Percentiles rank a stretch among this genome's conserved stretches.
Evolutionary conservation across 2,797 vertebrate genomes (phyloP).

Genomic region (Melanogrammus aeglefinus): DNA sequence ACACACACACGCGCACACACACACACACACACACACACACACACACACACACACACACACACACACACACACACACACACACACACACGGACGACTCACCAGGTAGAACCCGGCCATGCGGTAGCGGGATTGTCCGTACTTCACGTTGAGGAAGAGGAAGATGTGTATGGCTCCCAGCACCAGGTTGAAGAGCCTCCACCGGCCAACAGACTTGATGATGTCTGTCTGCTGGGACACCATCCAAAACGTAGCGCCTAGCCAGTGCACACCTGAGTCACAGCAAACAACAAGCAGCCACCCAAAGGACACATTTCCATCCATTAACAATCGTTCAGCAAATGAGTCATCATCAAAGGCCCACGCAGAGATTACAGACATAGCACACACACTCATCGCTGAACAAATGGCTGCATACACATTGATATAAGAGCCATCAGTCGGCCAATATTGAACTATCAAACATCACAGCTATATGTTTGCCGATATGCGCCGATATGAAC

Average conservation of each 20-base stretch:
- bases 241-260: constrained; percentile 87
- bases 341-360: neutral
- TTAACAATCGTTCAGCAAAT: no score
- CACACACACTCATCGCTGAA: neutral
- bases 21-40: neutral
- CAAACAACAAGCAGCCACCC: constrained; percentile 23
- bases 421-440: neutral
- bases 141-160: constrained; percentile 83
- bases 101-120: constrained; percentile 80
- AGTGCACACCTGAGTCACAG: constrained; percentile 75
- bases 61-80: neutral
- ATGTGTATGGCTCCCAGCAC: constrained; percentile 79
- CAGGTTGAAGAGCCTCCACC: constrained; percentile 82
- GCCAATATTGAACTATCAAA: no score
- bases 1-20: neutral
- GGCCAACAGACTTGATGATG: constrained; percentile 70
- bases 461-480: no score
- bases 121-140: constrained; percentile 75
- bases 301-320: neutral
- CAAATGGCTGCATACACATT: neutral
- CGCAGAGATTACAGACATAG: neutral
- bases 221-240: constrained; percentile 85
- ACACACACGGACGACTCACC: constrained; percentile 67
- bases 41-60: constrained; percentile 4
- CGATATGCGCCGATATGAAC: no score